These are phyloP conservation scores for Zaprionus capensis DNA, from an alignment of 1,140 invertebrate species.

Conservation along the genomic window DNA sequence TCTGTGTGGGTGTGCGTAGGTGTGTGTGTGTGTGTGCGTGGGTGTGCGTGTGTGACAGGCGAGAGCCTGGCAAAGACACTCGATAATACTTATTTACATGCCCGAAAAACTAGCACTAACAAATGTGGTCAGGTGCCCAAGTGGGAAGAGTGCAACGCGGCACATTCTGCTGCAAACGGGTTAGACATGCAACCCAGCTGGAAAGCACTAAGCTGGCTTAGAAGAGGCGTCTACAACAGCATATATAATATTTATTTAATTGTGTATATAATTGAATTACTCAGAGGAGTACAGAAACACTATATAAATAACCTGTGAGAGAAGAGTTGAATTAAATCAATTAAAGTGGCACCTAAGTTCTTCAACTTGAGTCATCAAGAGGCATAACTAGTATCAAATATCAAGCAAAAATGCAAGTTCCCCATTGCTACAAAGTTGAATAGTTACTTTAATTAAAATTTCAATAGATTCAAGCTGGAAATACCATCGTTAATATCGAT, in stretches of 20 bases:
- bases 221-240: neutral
- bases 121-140: constrained; percentile 19
- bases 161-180: constrained; percentile 2
- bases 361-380: no score
- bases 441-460: no score
- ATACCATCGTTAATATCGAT: neutral
- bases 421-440: no score
- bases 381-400: no score
- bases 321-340: no score
- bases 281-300: no score
- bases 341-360: no score
- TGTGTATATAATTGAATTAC: no score
- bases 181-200: neutral
- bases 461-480: no score
- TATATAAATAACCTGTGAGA: no score
- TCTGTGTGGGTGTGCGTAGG: neutral
- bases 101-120: constrained; percentile 34
- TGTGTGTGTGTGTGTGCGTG: neutral
- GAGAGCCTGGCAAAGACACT: constrained; percentile 30
- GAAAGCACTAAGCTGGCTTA: neutral
- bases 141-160: neutral
- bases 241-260: neutral
- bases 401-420: no score
- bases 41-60: constrained; percentile 15
- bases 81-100: constrained; percentile 38